Conservation (phyloP, 2,797 vertebrate genomes). For the Typhlichthys eigenmanni region DNA sequence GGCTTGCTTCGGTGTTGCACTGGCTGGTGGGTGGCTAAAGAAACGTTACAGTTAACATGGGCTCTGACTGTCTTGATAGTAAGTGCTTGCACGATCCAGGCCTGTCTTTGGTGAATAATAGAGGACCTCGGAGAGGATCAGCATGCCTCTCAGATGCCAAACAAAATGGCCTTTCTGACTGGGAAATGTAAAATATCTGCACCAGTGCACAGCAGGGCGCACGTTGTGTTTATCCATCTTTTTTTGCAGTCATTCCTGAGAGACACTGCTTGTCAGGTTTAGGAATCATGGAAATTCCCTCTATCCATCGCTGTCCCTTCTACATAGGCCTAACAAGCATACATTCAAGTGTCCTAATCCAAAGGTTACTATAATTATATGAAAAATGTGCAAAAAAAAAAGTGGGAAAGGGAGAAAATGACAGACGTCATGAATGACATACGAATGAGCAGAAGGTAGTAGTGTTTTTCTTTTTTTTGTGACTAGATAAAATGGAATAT, state of each 20-base stretch:
- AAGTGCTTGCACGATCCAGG: constrained; percentile 54
- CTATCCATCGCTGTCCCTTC: constrained; percentile 46
- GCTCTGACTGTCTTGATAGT: constrained; percentile 60
- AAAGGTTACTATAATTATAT: constrained; percentile 49
- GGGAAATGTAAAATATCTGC: constrained; percentile 51
- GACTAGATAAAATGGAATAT: constrained; percentile 78
- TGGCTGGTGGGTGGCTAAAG: constrained; percentile 54
- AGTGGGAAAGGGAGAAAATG: constrained; percentile 23
- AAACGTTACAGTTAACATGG: constrained; percentile 51
- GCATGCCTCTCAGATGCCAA: constrained; percentile 56
- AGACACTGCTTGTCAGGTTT: constrained; percentile 40
- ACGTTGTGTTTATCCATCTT: constrained; percentile 24
- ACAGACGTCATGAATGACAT: constrained; percentile 11
- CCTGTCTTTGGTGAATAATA: constrained; percentile 57
- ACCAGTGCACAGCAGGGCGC: constrained; percentile 30
- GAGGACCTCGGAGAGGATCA: constrained; percentile 48
- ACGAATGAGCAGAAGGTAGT: constrained; percentile 34
- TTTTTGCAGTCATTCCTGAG: constrained; percentile 32
- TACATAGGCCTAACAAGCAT: constrained; percentile 18
- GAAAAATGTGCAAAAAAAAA: constrained; percentile 20
- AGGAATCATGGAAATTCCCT: constrained; percentile 30
- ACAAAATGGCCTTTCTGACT: constrained; percentile 58
- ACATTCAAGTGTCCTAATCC: constrained; percentile 50
- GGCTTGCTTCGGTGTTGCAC: constrained; percentile 27
- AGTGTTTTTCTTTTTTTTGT: constrained; percentile 48